Base-by-base conservation (phyloP, 2,797 vertebrate species). In the Notolabrus celidotus region DNA sequence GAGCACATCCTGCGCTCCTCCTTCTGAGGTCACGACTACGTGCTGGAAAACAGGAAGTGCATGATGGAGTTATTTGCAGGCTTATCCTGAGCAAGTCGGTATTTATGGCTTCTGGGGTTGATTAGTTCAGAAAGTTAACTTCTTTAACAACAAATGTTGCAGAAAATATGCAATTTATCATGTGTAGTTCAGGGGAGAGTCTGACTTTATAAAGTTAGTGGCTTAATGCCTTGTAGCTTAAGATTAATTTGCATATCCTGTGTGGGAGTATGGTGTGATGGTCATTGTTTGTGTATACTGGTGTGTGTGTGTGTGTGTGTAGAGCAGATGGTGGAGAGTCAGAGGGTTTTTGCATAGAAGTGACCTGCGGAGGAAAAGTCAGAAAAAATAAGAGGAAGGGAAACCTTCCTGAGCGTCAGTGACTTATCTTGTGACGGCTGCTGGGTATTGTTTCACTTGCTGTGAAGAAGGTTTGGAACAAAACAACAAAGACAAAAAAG, bases 361-460 rank as follows among this genome's bases (percentile, higher is more conserved):
- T 77, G 83, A 90, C 84, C 86, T 67, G 79, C 1, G 50, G 68
- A 87, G 88, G 86, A 87, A 91, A 89, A 91, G 66, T 71, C 73
- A 65, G 46, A 76, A 71, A 85, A 91, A 90, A 92, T 88, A 90
- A 90, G 88, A 75, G 91, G 92, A 93, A 93, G 89, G 83, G 83
- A 92, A 92, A 92, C 86, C 90, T 93, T 92, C 92, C 92, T 90
- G 91, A 92, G 84, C 89, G 91, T 92, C 91, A 92, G 81, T 33
- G 29, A 80, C 84, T 92, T 86, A 90, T 91, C 90, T 90, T 86
- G 90, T 93, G 93, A 93, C 79, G 90, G 86, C 84, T 79, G 88
- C 83, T 77, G 79, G 77, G 80, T 79, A 93, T 93, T 94, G 93
- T 94, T 93, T 82, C 80, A 73, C 84, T 81, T 65, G 75, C 83